Percentiles rank a stretch among this genome's conserved stretches.
These are phyloP conservation scores for Scomber scombrus DNA, from an alignment of 2,113 vertebrate genomes.

Conservation along the genomic window DNA sequence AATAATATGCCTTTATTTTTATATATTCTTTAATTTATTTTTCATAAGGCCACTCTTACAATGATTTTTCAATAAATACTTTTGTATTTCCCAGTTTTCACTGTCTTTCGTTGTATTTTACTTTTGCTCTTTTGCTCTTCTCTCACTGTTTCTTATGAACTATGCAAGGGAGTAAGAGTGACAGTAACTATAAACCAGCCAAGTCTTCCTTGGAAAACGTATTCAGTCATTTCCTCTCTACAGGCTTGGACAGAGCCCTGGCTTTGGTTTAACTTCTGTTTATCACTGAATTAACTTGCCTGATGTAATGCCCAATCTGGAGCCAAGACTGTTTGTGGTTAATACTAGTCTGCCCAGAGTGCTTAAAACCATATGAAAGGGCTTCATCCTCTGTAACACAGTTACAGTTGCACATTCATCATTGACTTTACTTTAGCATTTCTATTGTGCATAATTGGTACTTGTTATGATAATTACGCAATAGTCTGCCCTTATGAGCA, in stretches of 20 bases:
- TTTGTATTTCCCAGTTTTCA: too few species aligned
- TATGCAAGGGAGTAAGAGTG: neutral
- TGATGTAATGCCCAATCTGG: conserved; percentile 14
- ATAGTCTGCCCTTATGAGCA: too few species aligned
- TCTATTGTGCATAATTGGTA: too few species aligned
- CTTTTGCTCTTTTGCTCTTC: too few species aligned
- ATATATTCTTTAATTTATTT: too few species aligned
- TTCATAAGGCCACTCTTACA: too few species aligned
- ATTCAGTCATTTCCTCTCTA: conserved; percentile 17
- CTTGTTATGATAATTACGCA: too few species aligned
- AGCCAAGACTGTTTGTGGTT: conserved; percentile 29
- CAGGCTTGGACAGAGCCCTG: conserved; percentile 22
- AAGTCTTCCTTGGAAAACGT: conserved; percentile 3
- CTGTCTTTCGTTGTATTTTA: too few species aligned
- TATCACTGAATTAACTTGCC: conserved; percentile 9
- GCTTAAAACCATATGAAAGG: neutral
- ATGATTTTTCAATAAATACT: too few species aligned
- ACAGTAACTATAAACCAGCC: neutral
- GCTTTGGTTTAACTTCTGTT: conserved; percentile 5
- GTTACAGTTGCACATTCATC: neutral
- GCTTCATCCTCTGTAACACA: neutral
- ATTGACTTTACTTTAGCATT: neutral
- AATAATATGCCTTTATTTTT: too few species aligned
- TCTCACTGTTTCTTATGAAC: neutral
- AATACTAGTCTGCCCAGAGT: neutral